These are phyloP conservation scores for Melieria crassipennis DNA, from an alignment of 2,888 invertebrate genomes.

Conservation along the genomic window DNA sequence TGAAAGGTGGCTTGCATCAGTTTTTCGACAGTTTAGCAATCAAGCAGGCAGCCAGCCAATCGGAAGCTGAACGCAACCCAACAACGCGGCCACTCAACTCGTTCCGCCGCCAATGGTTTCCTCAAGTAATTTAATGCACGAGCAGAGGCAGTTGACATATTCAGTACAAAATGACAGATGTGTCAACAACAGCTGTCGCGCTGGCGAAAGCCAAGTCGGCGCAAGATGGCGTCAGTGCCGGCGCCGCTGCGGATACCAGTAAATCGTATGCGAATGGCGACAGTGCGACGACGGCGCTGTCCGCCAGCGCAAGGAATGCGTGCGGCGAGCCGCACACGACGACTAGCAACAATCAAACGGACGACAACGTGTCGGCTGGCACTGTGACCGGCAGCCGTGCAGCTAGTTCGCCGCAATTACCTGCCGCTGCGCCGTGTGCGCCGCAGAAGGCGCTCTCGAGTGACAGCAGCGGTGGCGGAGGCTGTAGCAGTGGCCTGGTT, in stretches of 20 bases:
- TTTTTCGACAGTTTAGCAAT: neutral
- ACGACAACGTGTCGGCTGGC: slow-evolving; percentile 5
- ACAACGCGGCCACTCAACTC: neutral
- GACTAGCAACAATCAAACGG: neutral
- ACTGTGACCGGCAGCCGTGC: slow-evolving; percentile 12
- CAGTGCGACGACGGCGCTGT: slow-evolving; percentile 32
- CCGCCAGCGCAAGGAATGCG: slow-evolving; percentile 26
- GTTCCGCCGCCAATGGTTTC: slow-evolving; percentile 5
- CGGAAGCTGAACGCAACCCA: too few species aligned
- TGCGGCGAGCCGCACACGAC: slow-evolving; percentile 34
- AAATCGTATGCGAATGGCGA: slow-evolving; percentile 54
- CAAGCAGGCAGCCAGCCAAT: slow-evolving; percentile 4
- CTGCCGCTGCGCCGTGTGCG: neutral
- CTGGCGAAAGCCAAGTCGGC: slow-evolving; percentile 33
- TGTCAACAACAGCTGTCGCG: slow-evolving; percentile 47
- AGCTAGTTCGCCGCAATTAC: slow-evolving; percentile 9
- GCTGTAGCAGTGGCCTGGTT: slow-evolving; percentile 9
- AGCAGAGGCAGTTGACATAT: slow-evolving; percentile 21
- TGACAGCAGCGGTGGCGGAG: slow-evolving; percentile 10
- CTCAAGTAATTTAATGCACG: slow-evolving; percentile 40
- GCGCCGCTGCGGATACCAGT: slow-evolving; percentile 30
- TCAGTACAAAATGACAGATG: slow-evolving; percentile 53
- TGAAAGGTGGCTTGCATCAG: neutral
- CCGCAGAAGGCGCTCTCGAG: neutral
- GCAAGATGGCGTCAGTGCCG: slow-evolving; percentile 20